Conservation (phyloP, 2,113 vertebrate species). For the Engraulis encrasicolus region DNA sequence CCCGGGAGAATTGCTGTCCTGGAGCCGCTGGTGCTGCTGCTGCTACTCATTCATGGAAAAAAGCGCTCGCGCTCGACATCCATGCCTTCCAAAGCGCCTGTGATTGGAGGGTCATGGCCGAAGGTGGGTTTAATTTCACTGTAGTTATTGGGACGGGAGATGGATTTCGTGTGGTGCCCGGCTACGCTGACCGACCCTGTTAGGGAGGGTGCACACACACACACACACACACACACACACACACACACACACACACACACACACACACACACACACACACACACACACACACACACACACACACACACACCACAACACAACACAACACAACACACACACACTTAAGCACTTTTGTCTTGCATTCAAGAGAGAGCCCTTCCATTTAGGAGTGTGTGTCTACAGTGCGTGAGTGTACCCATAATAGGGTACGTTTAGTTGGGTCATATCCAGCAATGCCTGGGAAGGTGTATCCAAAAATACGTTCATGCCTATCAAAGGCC, state of each 20-base stretch:
- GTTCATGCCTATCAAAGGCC: neutral
- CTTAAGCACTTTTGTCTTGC: conserved; percentile 16
- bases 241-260: too few species aligned
- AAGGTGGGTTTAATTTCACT: conserved; percentile 55
- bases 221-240: too few species aligned
- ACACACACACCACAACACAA: too few species aligned
- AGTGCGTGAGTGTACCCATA: too few species aligned
- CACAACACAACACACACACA: conserved; percentile 3
- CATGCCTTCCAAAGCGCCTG: conserved; percentile 28
- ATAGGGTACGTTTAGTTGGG: neutral
- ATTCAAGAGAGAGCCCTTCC: neutral
- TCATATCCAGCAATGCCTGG: neutral
- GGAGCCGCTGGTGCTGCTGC: conserved; percentile 33
- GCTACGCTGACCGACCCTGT: too few species aligned
- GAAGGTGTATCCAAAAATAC: neutral
- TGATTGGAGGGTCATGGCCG: conserved; percentile 58
- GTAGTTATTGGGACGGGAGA: conserved; percentile 42
- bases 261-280: too few species aligned
- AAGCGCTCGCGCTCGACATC: conserved; percentile 25
- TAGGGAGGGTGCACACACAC: too few species aligned
- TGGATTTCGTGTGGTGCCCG: conserved; percentile 14
- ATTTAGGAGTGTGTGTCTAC: neutral
- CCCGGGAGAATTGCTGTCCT: conserved; percentile 41
- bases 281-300: too few species aligned
- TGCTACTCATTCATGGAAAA: conserved; percentile 52